phyloP scores from a whole-genome alignment of 1,140 invertebrate species.

The Diuraphis noxia region DNA sequence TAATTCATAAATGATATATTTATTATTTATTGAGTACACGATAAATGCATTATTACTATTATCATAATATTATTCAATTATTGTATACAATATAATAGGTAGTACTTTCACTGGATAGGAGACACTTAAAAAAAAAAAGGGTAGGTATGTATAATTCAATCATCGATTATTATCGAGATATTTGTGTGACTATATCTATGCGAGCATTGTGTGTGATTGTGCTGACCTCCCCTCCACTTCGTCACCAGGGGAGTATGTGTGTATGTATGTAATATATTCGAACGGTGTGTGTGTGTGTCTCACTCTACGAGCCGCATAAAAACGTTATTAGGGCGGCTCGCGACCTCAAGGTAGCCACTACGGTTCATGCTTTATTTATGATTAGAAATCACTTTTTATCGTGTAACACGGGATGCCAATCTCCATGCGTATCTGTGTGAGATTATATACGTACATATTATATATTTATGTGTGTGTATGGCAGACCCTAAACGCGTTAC shows the following conservation, averaged over 20 bases:
- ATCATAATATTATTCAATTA: slow-evolving; percentile 6
- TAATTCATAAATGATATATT: background rate
- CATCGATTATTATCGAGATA: slow-evolving; percentile 42
- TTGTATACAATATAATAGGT: background rate
- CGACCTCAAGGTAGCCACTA: slow-evolving; percentile 22
- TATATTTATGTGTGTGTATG: slow-evolving; percentile 3
- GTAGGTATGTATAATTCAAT: slow-evolving; percentile 39
- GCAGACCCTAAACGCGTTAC: slow-evolving; percentile 24
- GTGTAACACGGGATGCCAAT: slow-evolving; percentile 48
- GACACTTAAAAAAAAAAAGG: slow-evolving; percentile 1
- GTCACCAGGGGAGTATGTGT: background rate
- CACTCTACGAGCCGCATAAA: background rate
- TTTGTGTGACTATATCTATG: background rate
- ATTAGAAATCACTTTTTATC: slow-evolving; percentile 53
- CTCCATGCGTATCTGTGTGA: slow-evolving; percentile 18
- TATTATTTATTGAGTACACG: background rate
- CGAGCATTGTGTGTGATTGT: background rate
- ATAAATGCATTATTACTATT: slow-evolving; percentile 4
- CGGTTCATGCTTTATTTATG: slow-evolving; percentile 53
- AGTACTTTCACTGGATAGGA: background rate
- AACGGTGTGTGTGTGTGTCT: slow-evolving; percentile 2
- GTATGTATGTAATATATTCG: background rate
- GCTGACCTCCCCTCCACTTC: background rate
- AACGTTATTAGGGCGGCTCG: background rate
- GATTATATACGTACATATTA: background rate